phyloP scores from a whole-genome alignment of 2,113 vertebrate genomes.

The Amazona vittata region DNA sequence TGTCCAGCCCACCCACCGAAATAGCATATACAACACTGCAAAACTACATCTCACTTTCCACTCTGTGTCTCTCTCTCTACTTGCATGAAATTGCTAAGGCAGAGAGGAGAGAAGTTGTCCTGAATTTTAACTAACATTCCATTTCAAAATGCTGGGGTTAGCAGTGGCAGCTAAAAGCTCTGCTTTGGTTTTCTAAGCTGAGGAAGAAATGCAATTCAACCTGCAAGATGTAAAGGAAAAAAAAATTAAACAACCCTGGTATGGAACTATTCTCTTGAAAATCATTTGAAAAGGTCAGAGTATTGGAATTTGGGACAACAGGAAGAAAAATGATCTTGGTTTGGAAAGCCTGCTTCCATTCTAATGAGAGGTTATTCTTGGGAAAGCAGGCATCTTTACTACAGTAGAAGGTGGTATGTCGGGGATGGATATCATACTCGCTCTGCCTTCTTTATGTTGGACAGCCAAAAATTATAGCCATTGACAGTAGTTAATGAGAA shows the following conservation, averaged over 20 bases:
- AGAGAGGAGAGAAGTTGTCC: conserved; percentile 55
- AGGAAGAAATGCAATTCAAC: conserved; percentile 52
- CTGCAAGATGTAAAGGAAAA: conserved; percentile 19
- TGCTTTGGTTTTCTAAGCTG: conserved; percentile 49
- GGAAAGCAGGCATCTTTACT: conserved; percentile 49
- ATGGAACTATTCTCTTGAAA: conserved; percentile 68
- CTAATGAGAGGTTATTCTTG: conserved; percentile 78
- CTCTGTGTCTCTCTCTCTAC: not conserved
- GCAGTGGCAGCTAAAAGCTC: conserved; percentile 44
- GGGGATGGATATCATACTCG: not conserved
- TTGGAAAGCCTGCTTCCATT: conserved; percentile 69
- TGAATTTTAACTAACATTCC: conserved; percentile 72
- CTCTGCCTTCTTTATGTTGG: not conserved
- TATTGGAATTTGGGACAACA: conserved; percentile 79
- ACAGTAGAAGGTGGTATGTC: conserved; percentile 8
- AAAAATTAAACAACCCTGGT: not conserved
- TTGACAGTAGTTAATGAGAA: conserved; percentile 21
- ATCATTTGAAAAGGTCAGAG: conserved; percentile 77
- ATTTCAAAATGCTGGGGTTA: conserved; percentile 68
- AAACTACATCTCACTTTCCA: not conserved
- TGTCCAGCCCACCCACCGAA: not conserved
- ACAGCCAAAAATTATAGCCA: conserved; percentile 36
- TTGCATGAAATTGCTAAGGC: conserved; percentile 49
- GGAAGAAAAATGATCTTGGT: conserved; percentile 79
- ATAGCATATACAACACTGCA: not conserved